A percentile compares a stretch with the other conserved stretches of the same genome.
phyloP scores from a whole-genome alignment of 2,797 vertebrate species.

The Hemitrygon akajei region DNA sequence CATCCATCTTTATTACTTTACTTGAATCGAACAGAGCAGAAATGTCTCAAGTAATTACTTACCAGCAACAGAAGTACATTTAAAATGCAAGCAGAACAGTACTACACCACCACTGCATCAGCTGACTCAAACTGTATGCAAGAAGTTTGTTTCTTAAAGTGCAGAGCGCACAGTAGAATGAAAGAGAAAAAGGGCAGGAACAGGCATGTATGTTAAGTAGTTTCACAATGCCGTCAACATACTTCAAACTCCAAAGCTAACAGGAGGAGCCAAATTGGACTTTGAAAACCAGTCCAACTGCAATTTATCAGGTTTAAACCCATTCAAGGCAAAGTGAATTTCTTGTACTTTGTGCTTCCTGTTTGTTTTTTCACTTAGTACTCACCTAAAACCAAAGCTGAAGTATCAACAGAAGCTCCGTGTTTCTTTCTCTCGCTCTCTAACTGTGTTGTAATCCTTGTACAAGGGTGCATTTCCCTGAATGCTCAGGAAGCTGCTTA shows the following conservation, averaged over 20 bases:
- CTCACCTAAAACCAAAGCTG: neutral
- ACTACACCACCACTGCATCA: neutral
- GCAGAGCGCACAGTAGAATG: neutral
- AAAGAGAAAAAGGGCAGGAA: constrained; percentile 17
- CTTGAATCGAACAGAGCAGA: neutral
- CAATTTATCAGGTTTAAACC: constrained; percentile 32
- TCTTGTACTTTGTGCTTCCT: neutral
- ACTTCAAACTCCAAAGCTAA: neutral
- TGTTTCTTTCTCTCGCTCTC: neutral
- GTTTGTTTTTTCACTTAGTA: neutral
- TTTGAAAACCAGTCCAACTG: constrained; percentile 34
- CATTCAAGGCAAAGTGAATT: constrained; percentile 9
- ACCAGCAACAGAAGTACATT: neutral
- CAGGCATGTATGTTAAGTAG: constrained; percentile 25
- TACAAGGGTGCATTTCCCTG: constrained; percentile 26
- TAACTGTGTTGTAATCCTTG: constrained; percentile 1
- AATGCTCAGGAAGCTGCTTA: constrained; percentile 38
- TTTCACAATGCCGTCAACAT: constrained; percentile 32
- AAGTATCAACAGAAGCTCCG: neutral
- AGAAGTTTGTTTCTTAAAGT: constrained; percentile 22
- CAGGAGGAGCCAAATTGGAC: constrained; percentile 29
- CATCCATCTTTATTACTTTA: neutral
- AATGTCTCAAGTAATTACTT: constrained; percentile 8
- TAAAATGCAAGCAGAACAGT: neutral
- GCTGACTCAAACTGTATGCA: neutral